phyloP scores from a whole-genome alignment of 1,140 invertebrate genomes.

The Laodelphax striatellus region DNA sequence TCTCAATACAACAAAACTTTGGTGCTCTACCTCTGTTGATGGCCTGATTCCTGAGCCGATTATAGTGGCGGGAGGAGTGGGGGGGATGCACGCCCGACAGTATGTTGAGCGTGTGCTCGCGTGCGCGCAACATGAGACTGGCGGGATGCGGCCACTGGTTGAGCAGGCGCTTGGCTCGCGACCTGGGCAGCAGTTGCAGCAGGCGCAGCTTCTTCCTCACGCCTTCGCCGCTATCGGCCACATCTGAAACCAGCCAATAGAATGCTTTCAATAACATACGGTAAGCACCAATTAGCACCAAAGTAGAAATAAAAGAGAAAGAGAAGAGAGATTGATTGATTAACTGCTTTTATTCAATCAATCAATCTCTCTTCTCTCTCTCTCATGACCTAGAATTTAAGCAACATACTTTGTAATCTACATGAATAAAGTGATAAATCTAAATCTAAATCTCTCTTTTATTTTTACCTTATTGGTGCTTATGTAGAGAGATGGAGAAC shows the following conservation, averaged over 20 bases:
- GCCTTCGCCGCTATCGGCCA: conserved; percentile 50
- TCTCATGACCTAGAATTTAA: too few relatives aligned
- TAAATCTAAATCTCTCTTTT: too few relatives aligned
- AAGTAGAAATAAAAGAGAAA: too few relatives aligned
- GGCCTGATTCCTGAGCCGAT: conserved; percentile 1
- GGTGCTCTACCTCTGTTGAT: conserved; percentile 2
- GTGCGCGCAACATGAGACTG: conserved; percentile 61
- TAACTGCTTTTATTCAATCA: too few relatives aligned
- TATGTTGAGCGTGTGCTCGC: conserved; percentile 67
- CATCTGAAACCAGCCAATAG: conserved; percentile 41
- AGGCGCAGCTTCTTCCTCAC: conserved; percentile 58
- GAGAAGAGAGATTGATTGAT: too few relatives aligned
- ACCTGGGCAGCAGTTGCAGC: conserved; percentile 56
- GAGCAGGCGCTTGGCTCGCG: conserved; percentile 58
- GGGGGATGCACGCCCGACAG: conserved; percentile 42
- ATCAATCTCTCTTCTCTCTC: too few relatives aligned
- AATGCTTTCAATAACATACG: too few relatives aligned
- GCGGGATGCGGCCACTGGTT: conserved; percentile 65
- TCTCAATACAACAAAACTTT: conserved; percentile 3
- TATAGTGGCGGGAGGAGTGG: neutral
- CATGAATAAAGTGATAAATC: too few relatives aligned
- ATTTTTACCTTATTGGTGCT: too few relatives aligned
- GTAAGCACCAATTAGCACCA: too few relatives aligned
- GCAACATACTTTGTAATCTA: too few relatives aligned
- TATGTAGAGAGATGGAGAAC: too few relatives aligned